Percentiles rank a stretch among this genome's conserved stretches.
Conservation (phyloP, 2,888 invertebrate genomes). For the Andricus curvator region DNA sequence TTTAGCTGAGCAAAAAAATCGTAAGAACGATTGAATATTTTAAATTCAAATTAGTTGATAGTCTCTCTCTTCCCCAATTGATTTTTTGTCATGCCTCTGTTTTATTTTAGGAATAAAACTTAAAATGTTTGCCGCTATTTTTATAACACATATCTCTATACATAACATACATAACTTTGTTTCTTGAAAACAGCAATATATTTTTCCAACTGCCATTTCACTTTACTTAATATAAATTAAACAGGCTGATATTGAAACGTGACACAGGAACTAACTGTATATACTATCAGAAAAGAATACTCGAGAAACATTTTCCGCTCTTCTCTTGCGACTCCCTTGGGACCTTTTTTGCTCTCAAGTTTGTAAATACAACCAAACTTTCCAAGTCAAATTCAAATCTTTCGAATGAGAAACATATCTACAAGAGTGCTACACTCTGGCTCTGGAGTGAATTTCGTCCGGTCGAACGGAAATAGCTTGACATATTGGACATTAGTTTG, state of each 20-base stretch:
- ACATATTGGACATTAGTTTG: conserved; percentile 32
- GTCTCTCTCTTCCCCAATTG: too few species aligned
- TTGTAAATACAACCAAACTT: conserved; percentile 20
- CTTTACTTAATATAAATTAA: neutral
- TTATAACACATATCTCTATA: neutral
- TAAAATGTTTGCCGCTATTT: neutral
- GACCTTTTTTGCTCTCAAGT: neutral
- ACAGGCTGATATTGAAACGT: neutral
- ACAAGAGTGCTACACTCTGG: conserved; percentile 5
- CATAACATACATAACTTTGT: neutral
- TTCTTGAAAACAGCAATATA: neutral
- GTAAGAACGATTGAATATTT: too few species aligned
- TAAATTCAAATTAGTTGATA: too few species aligned
- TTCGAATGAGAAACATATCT: conserved; percentile 31
- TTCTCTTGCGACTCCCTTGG: neutral
- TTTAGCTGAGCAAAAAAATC: too few species aligned
- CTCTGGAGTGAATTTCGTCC: conserved; percentile 4
- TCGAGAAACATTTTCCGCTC: conserved; percentile 15
- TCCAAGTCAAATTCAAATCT: conserved; percentile 36
- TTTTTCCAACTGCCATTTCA: neutral
- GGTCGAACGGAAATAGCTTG: conserved; percentile 27
- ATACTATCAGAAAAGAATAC: conserved; percentile 8
- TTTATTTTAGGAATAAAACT: neutral
- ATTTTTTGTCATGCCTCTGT: too few species aligned
- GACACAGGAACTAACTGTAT: conserved; percentile 19